Evolutionary conservation across 2,113 vertebrate species (phyloP).

Genomic region (Nestor notabilis): DNA sequence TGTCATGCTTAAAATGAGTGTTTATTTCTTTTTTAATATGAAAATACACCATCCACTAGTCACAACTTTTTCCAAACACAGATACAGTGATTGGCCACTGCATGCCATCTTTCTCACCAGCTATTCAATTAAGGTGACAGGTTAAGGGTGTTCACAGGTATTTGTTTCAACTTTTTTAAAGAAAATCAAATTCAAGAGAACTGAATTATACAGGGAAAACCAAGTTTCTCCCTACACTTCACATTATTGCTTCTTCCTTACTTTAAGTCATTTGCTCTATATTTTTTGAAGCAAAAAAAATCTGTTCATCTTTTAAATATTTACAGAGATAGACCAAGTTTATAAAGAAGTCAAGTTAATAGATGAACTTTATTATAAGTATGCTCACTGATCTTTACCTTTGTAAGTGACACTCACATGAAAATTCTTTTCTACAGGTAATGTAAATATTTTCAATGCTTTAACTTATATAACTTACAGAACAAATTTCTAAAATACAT

Average conservation of each 20-base stretch:
- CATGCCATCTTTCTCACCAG: not conserved
- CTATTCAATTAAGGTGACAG: not conserved
- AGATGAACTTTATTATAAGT: not conserved
- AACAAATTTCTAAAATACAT: constrained; percentile 25
- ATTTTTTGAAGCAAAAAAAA: not conserved
- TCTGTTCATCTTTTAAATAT: not conserved
- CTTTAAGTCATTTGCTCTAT: not conserved
- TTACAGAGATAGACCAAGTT: not conserved
- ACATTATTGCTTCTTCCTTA: not conserved
- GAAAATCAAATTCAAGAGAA: not conserved
- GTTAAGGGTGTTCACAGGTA: not conserved
- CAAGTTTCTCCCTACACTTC: not conserved
- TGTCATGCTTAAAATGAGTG: not conserved
- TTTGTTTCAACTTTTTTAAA: not conserved
- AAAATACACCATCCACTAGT: not conserved
- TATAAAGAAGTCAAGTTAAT: not conserved
- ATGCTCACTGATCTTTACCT: not conserved
- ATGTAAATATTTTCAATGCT: not conserved
- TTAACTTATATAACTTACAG: not conserved
- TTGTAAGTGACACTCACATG: not conserved
- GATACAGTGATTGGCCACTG: not conserved
- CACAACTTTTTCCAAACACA: not conserved
- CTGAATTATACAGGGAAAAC: not conserved
- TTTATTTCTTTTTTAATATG: not conserved
- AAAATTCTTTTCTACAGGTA: not conserved